Conservation (phyloP, 2,113 vertebrate species). For the Pollachius pollachius region DNA sequence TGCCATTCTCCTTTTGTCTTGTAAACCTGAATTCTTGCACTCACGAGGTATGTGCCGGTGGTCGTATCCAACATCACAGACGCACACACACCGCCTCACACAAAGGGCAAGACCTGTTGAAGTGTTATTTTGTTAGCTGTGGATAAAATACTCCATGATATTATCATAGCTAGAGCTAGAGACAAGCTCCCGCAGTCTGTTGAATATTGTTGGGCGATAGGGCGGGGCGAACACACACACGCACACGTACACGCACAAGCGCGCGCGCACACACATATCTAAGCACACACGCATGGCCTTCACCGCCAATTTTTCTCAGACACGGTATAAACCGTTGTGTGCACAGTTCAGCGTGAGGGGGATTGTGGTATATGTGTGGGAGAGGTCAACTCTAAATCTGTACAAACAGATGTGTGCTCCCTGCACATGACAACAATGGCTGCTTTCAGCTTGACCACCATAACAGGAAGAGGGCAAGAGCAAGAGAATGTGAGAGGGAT, state of each 20-base stretch:
- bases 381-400: conserved; percentile 8
- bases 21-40: too few species aligned
- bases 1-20: not conserved
- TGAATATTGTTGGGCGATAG: not conserved
- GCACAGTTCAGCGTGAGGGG: not conserved
- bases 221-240: not conserved
- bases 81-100: too few species aligned
- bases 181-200: not conserved
- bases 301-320: too few species aligned
- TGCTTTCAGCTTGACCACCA: conserved; percentile 2
- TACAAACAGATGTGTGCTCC: not conserved
- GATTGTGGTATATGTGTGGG: not conserved
- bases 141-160: not conserved
- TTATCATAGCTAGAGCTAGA: not conserved
- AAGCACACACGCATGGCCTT: not conserved
- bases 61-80: too few species aligned
- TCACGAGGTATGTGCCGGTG: not conserved
- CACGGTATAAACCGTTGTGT: too few species aligned
- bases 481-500: not conserved
- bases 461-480: conserved; percentile 10
- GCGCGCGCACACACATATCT: not conserved
- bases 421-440: conserved; percentile 15
- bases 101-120: not conserved
- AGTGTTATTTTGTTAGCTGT: not conserved
- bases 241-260: not conserved